Percentiles rank a stretch among this genome's conserved stretches.
Conservation (phyloP, 1,140 invertebrate genomes). For the Harpegnathos saltator region DNA sequence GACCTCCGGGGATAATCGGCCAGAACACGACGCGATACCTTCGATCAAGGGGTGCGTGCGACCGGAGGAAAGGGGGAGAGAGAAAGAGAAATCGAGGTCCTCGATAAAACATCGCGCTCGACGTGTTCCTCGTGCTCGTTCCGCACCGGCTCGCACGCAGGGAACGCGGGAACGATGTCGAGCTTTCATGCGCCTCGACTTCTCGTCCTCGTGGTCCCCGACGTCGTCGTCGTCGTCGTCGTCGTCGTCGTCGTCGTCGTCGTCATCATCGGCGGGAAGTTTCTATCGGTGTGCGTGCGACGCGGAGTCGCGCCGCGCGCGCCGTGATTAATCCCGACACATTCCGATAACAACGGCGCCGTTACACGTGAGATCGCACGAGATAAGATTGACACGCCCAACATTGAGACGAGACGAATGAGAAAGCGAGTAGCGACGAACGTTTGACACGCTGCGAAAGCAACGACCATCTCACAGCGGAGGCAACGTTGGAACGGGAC, state of each 20-base stretch:
- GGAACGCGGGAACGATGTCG: slow-evolving; percentile 15
- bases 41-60: slow-evolving; percentile 35
- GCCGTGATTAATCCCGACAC: not conserved
- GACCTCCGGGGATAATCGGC: slow-evolving; percentile 21
- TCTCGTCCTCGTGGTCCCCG: slow-evolving; percentile 5
- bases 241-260: not conserved
- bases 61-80: slow-evolving; percentile 25
- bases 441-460: not conserved
- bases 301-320: not conserved
- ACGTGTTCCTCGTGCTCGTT: slow-evolving; percentile 21
- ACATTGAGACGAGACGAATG: not conserved
- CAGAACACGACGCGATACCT: slow-evolving; percentile 40
- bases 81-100: slow-evolving; percentile 51
- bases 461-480: no score
- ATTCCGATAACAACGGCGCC: not conserved
- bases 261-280: slow-evolving; percentile 1
- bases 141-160: not conserved
- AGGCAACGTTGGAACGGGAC: no score
- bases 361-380: no score
- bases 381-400: not conserved
- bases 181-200: slow-evolving; percentile 7
- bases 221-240: not conserved
- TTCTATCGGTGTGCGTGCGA: not conserved
- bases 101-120: slow-evolving; percentile 68
- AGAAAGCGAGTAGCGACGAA: not conserved